These are phyloP conservation scores for Symphodus melops DNA, from an alignment of 2,113 vertebrate species.

Conservation along the genomic window DNA sequence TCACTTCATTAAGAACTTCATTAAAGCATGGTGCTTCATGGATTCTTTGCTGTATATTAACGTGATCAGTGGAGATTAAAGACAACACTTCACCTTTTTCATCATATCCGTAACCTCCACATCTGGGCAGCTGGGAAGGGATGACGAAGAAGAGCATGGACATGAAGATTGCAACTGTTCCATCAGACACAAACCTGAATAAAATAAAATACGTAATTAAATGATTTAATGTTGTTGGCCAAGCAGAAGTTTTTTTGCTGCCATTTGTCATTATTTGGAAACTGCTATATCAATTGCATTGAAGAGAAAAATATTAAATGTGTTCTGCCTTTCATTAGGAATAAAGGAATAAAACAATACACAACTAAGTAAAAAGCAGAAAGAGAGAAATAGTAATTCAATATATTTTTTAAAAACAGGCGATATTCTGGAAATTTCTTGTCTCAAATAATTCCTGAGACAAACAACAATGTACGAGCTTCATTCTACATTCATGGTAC, in stretches of 20 bases:
- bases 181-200: constrained; percentile 87
- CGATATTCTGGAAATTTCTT: too few relatives aligned
- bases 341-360: too few relatives aligned
- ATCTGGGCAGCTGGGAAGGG: constrained; percentile 79
- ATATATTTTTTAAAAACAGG: too few relatives aligned
- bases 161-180: constrained; percentile 88
- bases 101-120: constrained; percentile 33
- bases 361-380: too few relatives aligned
- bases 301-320: too few relatives aligned
- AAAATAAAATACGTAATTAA: not conserved
- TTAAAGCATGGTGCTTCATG: not conserved
- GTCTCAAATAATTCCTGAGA: too few relatives aligned
- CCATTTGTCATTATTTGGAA: not conserved
- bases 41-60: not conserved
- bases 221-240: not conserved
- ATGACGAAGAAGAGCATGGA: constrained; percentile 88
- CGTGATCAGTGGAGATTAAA: not conserved
- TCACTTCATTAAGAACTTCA: not conserved
- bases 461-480: too few relatives aligned
- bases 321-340: too few relatives aligned
- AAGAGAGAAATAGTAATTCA: too few relatives aligned
- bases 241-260: not conserved
- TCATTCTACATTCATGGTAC: too few relatives aligned
- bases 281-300: too few relatives aligned
- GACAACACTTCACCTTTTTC: constrained; percentile 38